Evolutionary conservation across 1,140 invertebrate species (phyloP).

Genomic region (Pomacea maculata): DNA sequence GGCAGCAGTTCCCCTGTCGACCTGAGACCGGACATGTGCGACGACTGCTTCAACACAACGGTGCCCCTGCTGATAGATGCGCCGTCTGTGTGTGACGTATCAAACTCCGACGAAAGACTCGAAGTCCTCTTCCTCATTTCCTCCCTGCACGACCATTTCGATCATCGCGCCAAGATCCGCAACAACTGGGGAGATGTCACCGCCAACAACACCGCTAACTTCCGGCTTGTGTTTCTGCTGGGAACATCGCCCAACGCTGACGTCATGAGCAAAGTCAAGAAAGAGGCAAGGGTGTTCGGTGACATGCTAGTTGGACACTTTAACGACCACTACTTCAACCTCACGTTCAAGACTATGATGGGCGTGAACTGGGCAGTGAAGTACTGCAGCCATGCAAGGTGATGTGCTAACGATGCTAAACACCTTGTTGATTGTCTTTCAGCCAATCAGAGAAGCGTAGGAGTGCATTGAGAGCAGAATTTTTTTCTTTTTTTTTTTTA

Average conservation of each 20-base stretch:
- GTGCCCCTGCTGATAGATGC: background rate
- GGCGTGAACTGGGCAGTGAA: background rate
- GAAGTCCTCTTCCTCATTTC: constrained; percentile 1
- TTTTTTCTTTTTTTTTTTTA: too few species aligned
- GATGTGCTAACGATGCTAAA: too few species aligned
- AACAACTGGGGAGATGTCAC: constrained; percentile 4
- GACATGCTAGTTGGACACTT: constrained; percentile 3
- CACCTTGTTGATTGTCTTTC: too few species aligned
- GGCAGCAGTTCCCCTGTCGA: background rate
- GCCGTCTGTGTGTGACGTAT: background rate
- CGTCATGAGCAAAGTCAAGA: background rate
- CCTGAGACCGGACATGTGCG: background rate
- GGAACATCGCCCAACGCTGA: background rate
- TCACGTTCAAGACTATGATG: constrained; percentile 1
- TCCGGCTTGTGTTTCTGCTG: constrained; percentile 9
- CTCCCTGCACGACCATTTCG: background rate
- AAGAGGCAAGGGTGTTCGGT: background rate
- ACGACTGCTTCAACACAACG: background rate
- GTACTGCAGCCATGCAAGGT: background rate
- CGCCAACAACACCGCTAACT: constrained; percentile 7
- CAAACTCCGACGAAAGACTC: background rate
- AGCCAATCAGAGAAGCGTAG: too few species aligned
- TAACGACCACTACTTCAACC: background rate
- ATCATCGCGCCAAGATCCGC: background rate
- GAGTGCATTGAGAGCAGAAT: too few species aligned